Percentiles rank a stretch among this genome's conserved stretches.
Conservation (phyloP, 1,140 invertebrate genomes). For the Drosophila setifemur region DNA sequence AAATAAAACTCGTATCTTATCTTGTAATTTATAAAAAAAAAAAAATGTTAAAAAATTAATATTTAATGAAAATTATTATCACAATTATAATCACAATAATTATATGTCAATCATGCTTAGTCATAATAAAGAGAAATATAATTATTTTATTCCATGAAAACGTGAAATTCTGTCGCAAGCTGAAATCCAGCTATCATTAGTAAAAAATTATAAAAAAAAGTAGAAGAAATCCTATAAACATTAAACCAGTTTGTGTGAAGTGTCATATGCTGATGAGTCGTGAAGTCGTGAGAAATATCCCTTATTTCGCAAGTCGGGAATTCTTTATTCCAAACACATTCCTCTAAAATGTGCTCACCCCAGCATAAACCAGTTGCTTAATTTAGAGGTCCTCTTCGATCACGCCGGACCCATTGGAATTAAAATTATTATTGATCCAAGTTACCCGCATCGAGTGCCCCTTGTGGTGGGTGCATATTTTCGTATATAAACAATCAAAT, state of each 20-base stretch:
- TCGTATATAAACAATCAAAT: conserved; percentile 75
- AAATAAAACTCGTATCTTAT: too few relatives aligned
- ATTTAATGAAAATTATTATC: too few relatives aligned
- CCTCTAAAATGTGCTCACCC: neutral
- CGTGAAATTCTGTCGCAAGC: too few relatives aligned
- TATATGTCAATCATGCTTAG: too few relatives aligned
- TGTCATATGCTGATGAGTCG: neutral
- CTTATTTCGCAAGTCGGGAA: neutral
- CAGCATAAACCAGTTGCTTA: conserved; percentile 13
- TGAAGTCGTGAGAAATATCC: neutral
- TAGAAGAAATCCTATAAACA: neutral
- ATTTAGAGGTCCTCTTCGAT: neutral
- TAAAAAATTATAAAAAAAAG: neutral
- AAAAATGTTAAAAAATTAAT: too few relatives aligned
- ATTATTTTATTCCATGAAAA: too few relatives aligned
- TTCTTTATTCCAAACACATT: conserved; percentile 3
- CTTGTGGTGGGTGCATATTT: conserved; percentile 57
- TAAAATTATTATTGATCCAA: conserved; percentile 1
- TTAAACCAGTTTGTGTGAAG: neutral
- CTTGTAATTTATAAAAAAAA: too few relatives aligned
- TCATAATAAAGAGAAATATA: too few relatives aligned
- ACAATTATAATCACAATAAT: too few relatives aligned
- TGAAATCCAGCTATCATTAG: too few relatives aligned
- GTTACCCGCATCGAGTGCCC: conserved; percentile 44
- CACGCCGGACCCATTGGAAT: neutral